Base-by-base conservation (phyloP, 23 tunicate species). In the Corella eumyota region DNA sequence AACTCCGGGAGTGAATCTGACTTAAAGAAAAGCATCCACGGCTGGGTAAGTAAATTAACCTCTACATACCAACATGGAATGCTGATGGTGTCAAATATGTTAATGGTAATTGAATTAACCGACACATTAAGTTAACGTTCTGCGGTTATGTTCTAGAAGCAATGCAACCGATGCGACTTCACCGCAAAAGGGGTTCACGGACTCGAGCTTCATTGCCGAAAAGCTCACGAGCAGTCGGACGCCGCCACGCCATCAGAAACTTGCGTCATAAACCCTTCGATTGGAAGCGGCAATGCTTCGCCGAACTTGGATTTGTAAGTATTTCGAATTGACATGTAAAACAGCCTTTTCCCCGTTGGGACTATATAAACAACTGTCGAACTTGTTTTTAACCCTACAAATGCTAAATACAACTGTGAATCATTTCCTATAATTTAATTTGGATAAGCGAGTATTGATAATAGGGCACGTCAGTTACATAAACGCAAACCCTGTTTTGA, bases 161-260 rank as follows among this genome's bases (percentile, higher is more conserved):
- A 82, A 62, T 74, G 92, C 61, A 63, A 21, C 20, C 73, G 40
- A 30, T 82, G 81, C 66, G 70, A 67, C 54, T 82, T 74, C 61
- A 74, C 79, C 34, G 92, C 92, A 24, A 82, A 82, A 45, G 92
- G 92, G 19, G 71, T 56, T 13, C 92, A 82, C 60, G 92, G 92
- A 4, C 76, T 82, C 36, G 92, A 82, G n/a, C 52, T 66, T 25
- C 92, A 82, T 56, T 67, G 54, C 70, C 67, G 92, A 35, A 82
- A 74, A 45, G 69, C 81, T 2, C 92, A 82, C 44, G 79, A 61
- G 22, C 50, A 54, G 25, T 24, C 62, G 36, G 74, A 60, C n/a
- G 67, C 36, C 4, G 36, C 45, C 35, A 69, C 75, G 76, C 64
- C 78, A 56, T 45, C 72, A 17, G 62, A 11, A 15, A 67, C 65